Percentiles rank a stretch among this genome's conserved stretches.
phyloP scores from a whole-genome alignment of 92 coral and sea anemone genomes.

The Heteractis magnifica region DNA sequence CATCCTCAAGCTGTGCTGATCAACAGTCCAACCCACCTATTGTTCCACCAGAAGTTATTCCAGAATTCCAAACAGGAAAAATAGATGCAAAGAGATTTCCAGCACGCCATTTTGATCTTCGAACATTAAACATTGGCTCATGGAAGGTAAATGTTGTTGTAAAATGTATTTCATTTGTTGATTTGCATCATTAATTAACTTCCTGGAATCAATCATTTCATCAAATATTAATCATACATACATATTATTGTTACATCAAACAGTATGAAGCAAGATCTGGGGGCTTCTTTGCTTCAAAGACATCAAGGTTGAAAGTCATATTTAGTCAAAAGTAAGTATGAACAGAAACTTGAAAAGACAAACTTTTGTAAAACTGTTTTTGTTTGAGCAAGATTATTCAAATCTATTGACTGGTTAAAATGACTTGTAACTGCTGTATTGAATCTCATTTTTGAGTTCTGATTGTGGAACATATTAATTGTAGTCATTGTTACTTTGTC shows the following conservation, averaged over 20 bases:
- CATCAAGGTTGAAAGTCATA: conserved; percentile 57
- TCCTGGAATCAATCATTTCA: no score
- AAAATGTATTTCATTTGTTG: not conserved
- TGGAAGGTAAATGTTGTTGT: conserved; percentile 50
- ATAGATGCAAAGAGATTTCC: conserved; percentile 68
- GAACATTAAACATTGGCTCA: conserved; percentile 54
- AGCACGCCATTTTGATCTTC: conserved; percentile 54
- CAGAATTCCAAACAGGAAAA: conserved; percentile 57
- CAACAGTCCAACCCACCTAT: not conserved
- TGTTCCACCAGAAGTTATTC: conserved; percentile 30
- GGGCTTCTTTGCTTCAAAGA: not conserved
- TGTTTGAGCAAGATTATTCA: not conserved
- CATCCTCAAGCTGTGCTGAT: not conserved
- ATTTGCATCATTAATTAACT: not conserved
- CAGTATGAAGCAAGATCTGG: conserved; percentile 21
- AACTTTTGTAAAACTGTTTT: not conserved
- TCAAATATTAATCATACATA: not conserved
- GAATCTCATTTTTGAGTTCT: no score
- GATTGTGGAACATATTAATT: not conserved
- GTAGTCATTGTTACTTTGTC: not conserved
- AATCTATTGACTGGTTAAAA: not conserved
- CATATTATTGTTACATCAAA: not conserved
- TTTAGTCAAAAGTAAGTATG: conserved; percentile 58
- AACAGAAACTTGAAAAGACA: not conserved
- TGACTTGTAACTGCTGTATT: no score